phyloP scores from a whole-genome alignment of 2,888 invertebrate genomes.

The Heteropelma amictum region DNA sequence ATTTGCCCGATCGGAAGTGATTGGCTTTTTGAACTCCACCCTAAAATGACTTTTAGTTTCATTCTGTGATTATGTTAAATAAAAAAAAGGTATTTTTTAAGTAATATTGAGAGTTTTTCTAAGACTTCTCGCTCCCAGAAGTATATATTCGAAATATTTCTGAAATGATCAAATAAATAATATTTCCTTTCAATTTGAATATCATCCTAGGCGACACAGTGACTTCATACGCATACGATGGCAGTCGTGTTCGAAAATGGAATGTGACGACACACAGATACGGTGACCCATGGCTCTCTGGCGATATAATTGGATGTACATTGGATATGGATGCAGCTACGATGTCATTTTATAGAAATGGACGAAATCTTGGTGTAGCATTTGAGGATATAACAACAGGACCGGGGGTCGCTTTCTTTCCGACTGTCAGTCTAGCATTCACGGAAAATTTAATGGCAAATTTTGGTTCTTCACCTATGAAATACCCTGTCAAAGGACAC shows the following conservation, averaged over 20 bases:
- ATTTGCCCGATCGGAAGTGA: too few relatives aligned
- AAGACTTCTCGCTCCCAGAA: too few relatives aligned
- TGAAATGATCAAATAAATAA: not conserved
- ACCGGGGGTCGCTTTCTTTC: slow-evolving; percentile 87
- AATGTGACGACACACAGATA: slow-evolving; percentile 86
- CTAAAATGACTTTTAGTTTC: too few relatives aligned
- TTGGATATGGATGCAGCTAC: slow-evolving; percentile 86
- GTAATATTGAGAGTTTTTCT: too few relatives aligned
- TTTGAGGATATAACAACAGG: slow-evolving; percentile 86
- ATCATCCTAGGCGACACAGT: slow-evolving; percentile 83
- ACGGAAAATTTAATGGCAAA: slow-evolving; percentile 88
- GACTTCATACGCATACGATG: slow-evolving; percentile 89
- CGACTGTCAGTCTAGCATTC: slow-evolving; percentile 88
- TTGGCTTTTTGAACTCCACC: not conserved
- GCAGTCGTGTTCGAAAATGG: slow-evolving; percentile 85
- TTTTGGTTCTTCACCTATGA: slow-evolving; percentile 85
- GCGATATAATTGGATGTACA: slow-evolving; percentile 87
- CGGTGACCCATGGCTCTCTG: slow-evolving; percentile 89
- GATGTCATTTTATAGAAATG: slow-evolving; percentile 87
- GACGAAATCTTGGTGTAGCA: slow-evolving; percentile 86
- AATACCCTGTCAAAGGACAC: slow-evolving; percentile 84
- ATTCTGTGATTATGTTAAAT: too few relatives aligned
- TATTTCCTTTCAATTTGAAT: not conserved
- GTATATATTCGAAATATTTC: too few relatives aligned
- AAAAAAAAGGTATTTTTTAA: too few relatives aligned